A percentile compares a stretch with the other conserved stretches of the same genome.
phyloP scores from a whole-genome alignment of 2,113 vertebrate genomes.

The Archilochus colubris region DNA sequence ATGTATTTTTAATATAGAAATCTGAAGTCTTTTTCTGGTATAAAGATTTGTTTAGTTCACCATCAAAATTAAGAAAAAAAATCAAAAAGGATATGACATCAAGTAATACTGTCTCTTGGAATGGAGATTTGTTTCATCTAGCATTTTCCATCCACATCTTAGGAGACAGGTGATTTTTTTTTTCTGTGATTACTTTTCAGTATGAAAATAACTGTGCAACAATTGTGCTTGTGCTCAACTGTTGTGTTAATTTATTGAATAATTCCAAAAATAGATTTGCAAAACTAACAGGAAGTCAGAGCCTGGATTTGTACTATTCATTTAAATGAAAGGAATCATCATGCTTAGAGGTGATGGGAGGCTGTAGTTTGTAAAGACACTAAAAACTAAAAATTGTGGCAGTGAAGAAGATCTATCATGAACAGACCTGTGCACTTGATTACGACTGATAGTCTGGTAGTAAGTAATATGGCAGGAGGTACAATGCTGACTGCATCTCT shows the following conservation, averaged over 20 bases:
- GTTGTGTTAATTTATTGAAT: not conserved
- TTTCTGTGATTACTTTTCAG: not conserved
- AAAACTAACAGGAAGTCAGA: not conserved
- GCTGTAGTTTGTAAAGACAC: not conserved
- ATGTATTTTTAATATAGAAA: not conserved
- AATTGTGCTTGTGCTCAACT: not conserved
- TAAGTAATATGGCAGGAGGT: not conserved
- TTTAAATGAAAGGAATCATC: not conserved
- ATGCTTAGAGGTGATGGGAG: not conserved
- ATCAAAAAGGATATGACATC: not conserved
- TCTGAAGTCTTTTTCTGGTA: not conserved
- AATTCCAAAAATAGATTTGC: not conserved
- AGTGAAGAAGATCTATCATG: not conserved
- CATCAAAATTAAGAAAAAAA: not conserved
- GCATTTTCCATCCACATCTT: not conserved
- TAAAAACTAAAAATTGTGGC: not conserved
- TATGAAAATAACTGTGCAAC: not conserved
- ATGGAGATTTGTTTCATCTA: not conserved
- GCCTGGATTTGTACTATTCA: not conserved
- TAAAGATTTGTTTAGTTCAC: not conserved
- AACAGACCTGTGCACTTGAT: not conserved
- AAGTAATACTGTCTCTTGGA: not conserved
- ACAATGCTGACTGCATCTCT: not conserved
- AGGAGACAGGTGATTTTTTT: not conserved
- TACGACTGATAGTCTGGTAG: not conserved